phyloP scores from a whole-genome alignment of 2,797 vertebrate species.

The Avahi laniger region DNA sequence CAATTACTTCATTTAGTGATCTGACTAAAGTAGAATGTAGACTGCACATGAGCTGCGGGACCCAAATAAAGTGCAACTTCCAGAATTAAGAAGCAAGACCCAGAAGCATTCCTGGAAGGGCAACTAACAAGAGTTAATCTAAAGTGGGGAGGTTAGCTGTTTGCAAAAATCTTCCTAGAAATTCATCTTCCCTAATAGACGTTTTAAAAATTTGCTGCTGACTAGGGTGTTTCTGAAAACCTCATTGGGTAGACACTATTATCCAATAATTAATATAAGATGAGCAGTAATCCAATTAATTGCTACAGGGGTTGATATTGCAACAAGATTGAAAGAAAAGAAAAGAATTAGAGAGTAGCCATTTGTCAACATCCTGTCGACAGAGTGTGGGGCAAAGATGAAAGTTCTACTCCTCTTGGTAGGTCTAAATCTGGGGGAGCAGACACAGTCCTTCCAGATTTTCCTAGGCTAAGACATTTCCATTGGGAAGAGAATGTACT shows the following conservation, averaged over 20 bases:
- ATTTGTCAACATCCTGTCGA: neutral
- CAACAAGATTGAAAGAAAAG: neutral
- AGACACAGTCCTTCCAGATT: neutral
- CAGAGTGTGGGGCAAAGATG: neutral
- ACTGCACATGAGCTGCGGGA: neutral
- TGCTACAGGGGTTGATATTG: neutral
- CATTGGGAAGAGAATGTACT: neutral
- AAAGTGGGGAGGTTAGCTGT: neutral
- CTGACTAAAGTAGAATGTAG: neutral
- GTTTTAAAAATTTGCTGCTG: neutral
- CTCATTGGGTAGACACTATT: neutral
- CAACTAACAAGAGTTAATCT: neutral
- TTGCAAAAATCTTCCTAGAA: neutral
- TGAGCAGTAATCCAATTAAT: neutral
- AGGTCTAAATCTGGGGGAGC: neutral
- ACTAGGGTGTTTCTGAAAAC: neutral
- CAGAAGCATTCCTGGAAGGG: neutral
- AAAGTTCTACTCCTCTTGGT: neutral
- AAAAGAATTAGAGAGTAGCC: neutral
- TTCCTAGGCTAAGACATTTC: neutral
- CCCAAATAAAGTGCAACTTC: neutral
- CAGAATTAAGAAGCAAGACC: neutral
- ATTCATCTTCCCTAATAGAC: neutral
- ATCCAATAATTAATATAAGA: neutral
- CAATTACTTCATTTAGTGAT: slow-evolving; percentile 66